Evolutionary conservation across 2,888 invertebrate species (phyloP).

Genomic region (Leucoptera coffeella): DNA sequence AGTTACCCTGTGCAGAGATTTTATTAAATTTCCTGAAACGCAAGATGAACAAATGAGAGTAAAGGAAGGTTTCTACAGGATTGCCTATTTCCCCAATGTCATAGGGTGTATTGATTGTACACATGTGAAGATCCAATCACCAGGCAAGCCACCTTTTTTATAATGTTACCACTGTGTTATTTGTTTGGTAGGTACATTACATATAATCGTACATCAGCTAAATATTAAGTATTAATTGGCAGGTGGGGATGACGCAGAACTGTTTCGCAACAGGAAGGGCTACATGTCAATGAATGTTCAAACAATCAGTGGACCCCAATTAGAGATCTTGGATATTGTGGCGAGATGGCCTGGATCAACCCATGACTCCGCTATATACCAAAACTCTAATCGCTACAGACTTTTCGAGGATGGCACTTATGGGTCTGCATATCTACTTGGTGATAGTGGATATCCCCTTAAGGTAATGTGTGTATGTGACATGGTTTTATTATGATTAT

Average conservation of each 20-base stretch:
- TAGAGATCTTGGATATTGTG: conserved; percentile 10
- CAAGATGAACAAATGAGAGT: not conserved
- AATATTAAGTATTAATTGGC: not conserved
- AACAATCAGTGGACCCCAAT: conserved; percentile 9
- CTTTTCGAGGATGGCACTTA: conserved; percentile 7
- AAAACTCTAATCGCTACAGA: conserved; percentile 3
- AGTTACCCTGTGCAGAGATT: conserved; percentile 1
- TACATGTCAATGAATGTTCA: conserved; percentile 12
- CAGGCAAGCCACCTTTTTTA: not conserved
- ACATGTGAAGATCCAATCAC: conserved; percentile 6
- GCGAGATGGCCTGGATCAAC: conserved; percentile 11
- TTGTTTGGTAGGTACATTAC: too few relatives aligned
- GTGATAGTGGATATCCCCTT: conserved; percentile 12
- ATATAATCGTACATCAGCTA: not conserved
- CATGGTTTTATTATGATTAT: too few relatives aligned
- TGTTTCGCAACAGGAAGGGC: conserved; percentile 10
- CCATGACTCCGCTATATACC: conserved; percentile 9
- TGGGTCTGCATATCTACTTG: conserved; percentile 5
- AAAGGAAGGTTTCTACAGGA: conserved; percentile 2
- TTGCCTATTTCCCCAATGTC: conserved; percentile 7
- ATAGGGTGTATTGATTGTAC: conserved; percentile 7
- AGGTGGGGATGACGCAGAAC: conserved; percentile 10
- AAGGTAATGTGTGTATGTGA: too few relatives aligned
- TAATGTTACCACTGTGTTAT: not conserved
- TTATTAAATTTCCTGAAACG: conserved; percentile 3